phyloP scores from a whole-genome alignment of 2,797 vertebrate species.

The Chloroceryle amazona region DNA sequence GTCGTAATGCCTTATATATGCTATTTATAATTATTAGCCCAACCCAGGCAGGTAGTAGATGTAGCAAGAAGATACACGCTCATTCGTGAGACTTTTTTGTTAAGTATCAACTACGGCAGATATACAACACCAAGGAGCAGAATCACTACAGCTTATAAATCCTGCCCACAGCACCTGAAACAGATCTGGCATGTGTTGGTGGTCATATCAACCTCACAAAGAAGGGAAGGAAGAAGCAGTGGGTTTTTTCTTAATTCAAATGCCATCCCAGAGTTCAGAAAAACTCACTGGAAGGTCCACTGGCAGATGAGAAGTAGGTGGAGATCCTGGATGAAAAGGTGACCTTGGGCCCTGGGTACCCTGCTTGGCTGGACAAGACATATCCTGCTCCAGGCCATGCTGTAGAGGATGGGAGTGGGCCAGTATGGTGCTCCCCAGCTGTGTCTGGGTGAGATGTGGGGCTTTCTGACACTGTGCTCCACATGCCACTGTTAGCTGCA shows the following conservation, averaged over 20 bases:
- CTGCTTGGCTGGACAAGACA: rapidly evolving
- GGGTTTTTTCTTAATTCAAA: background rate
- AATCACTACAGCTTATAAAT: background rate
- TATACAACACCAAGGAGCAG: background rate
- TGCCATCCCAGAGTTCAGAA: background rate
- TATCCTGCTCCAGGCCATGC: background rate
- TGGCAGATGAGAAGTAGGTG: background rate
- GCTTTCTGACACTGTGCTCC: background rate
- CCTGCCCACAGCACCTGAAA: background rate
- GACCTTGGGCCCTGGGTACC: background rate
- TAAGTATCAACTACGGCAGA: background rate
- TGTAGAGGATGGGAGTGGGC: background rate
- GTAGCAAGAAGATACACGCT: background rate
- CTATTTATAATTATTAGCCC: background rate
- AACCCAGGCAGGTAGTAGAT: background rate
- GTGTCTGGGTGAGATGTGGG: background rate
- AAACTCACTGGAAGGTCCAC: constrained; percentile 70
- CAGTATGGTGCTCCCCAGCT: background rate
- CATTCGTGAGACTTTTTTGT: background rate
- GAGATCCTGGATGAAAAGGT: constrained; percentile 12
- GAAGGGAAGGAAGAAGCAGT: background rate
- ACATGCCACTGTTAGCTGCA: background rate
- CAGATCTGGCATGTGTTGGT: background rate
- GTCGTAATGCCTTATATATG: background rate
- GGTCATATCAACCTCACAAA: background rate